Evolutionary conservation across 2,888 invertebrate genomes (phyloP).

Genomic region (Hipparchia semele): DNA sequence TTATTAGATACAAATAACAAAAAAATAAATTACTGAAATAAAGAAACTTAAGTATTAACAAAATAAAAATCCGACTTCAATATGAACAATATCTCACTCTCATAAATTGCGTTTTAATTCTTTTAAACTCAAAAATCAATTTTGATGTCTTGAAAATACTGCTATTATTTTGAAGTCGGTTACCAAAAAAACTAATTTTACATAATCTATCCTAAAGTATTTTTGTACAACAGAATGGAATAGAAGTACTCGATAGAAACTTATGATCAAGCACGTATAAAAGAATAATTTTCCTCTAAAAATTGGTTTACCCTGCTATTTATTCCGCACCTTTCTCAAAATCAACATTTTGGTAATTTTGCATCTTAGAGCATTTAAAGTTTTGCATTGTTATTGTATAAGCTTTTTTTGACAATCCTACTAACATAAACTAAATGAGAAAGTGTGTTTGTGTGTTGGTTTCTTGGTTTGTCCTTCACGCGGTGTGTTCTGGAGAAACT

Average conservation of each 20-base stretch:
- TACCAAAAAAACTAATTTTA: background rate
- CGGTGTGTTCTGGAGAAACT: too few relatives aligned
- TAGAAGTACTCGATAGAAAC: background rate
- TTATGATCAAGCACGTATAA: background rate
- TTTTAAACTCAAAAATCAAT: background rate
- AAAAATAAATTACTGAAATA: slow-evolving; percentile 11
- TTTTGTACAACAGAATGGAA: slow-evolving; percentile 23
- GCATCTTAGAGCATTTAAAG: too few relatives aligned
- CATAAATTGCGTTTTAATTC: background rate
- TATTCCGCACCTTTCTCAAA: too few relatives aligned
- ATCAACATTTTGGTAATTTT: too few relatives aligned
- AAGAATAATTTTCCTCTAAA: too few relatives aligned
- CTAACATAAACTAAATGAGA: too few relatives aligned
- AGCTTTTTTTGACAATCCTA: too few relatives aligned
- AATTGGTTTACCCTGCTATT: too few relatives aligned
- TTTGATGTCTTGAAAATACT: background rate
- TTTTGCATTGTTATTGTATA: too few relatives aligned
- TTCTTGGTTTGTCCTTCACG: too few relatives aligned
- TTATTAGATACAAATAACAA: slow-evolving; percentile 1
- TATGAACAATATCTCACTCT: background rate
- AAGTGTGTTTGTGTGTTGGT: too few relatives aligned
- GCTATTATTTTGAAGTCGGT: background rate
- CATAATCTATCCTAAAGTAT: slow-evolving; percentile 3
- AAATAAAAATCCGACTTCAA: slow-evolving; percentile 6
- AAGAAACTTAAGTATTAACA: slow-evolving; percentile 4